Conservation (phyloP, 1,140 invertebrate species). For the Caenorhabditis brenneri region DNA sequence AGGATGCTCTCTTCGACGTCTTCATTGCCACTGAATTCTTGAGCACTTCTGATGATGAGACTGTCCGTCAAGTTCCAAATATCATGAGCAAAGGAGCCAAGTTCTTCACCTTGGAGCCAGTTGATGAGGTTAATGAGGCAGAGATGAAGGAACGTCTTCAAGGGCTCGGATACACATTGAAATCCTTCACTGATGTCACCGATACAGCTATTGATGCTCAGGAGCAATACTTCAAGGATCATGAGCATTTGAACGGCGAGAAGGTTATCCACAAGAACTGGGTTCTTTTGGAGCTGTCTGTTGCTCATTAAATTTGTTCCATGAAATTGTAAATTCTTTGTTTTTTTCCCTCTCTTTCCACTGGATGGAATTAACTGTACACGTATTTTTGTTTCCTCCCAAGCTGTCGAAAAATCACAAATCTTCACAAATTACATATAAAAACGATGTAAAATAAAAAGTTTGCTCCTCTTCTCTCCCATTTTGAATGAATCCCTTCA, state of each 20-base stretch:
- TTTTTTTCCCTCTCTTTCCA: neutral
- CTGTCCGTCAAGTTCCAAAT: conserved; percentile 36
- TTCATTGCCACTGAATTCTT: conserved; percentile 65
- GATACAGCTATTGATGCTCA: conserved; percentile 44
- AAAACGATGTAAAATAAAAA: neutral
- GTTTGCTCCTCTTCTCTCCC: too few relatives aligned
- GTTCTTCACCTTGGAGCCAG: conserved; percentile 54
- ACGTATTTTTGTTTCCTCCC: conserved; percentile 12
- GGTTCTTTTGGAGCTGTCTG: conserved; percentile 18
- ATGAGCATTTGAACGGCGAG: conserved; percentile 35
- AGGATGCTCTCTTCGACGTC: conserved; percentile 58
- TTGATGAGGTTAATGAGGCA: conserved; percentile 42
- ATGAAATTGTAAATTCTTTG: neutral
- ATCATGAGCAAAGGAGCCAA: conserved; percentile 49
- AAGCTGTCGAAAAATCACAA: too few relatives aligned
- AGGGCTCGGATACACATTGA: conserved; percentile 17
- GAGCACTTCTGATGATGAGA: conserved; percentile 43
- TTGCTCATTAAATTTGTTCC: conserved; percentile 35
- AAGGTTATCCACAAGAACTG: conserved; percentile 44
- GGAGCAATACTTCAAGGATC: conserved; percentile 49
- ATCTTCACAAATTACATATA: neutral
- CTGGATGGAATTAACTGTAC: conserved; percentile 1
- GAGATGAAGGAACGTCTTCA: conserved; percentile 41
- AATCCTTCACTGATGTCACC: conserved; percentile 56
- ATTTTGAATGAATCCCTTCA: too few relatives aligned